These are phyloP conservation scores for Dichetophora obliterata DNA, from an alignment of 2,888 invertebrate genomes.

Conservation along the genomic window DNA sequence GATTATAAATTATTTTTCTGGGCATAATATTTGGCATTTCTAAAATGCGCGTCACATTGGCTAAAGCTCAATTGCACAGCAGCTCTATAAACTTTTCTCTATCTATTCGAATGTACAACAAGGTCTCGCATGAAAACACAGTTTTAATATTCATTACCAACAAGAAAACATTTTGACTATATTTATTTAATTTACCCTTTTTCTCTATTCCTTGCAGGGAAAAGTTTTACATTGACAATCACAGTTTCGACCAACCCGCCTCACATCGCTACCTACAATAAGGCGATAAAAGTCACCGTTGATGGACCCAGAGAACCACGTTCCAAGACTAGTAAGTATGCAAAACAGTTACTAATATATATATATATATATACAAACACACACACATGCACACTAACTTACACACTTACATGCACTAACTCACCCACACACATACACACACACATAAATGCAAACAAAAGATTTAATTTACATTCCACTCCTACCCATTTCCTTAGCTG, in stretches of 20 bases:
- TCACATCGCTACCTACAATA: conserved; percentile 96
- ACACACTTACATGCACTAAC: conserved; percentile 11
- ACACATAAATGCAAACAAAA: conserved; percentile 40
- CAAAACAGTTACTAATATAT: conserved; percentile 35
- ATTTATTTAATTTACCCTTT: not conserved
- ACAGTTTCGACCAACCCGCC: conserved; percentile 93
- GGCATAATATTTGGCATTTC: too few species aligned
- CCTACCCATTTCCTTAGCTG: conserved; percentile 44
- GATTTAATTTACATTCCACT: conserved; percentile 53
- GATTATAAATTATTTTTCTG: too few species aligned
- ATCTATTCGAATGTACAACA: too few species aligned
- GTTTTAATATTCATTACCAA: too few species aligned
- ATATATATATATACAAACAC: conserved; percentile 29
- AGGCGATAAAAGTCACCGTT: conserved; percentile 98
- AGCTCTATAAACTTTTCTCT: too few species aligned
- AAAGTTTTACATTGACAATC: conserved; percentile 97
- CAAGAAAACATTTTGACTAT: too few species aligned
- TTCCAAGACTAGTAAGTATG: conserved; percentile 88
- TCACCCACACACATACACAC: conserved; percentile 12
- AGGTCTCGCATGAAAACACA: too few species aligned
- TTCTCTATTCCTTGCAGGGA: conserved; percentile 77
- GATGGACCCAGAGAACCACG: conserved; percentile 97
- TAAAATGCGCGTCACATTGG: too few species aligned
- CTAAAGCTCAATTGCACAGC: too few species aligned
- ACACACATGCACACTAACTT: conserved; percentile 28